Conservation (phyloP, 2,888 invertebrate genomes). For the Epistrophella euchroma region DNA sequence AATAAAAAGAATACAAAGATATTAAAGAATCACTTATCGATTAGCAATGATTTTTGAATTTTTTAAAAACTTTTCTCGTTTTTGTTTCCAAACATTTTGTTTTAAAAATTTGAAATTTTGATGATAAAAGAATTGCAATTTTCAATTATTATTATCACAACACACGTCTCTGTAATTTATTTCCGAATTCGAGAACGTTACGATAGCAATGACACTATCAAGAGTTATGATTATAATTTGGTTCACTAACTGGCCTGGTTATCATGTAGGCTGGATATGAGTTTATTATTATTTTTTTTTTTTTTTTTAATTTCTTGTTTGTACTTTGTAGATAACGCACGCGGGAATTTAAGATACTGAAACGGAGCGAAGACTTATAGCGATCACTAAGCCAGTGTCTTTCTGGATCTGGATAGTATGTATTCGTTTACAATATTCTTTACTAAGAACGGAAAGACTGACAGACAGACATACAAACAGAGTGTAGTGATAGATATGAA, state of each 20-base stretch:
- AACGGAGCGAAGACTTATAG: constrained; percentile 43
- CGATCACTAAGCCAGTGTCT: constrained; percentile 40
- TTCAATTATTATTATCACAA: background rate
- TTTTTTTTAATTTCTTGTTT: constrained; percentile 9
- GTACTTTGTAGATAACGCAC: constrained; percentile 54
- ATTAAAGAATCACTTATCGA: background rate
- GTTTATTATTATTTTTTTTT: constrained; percentile 31
- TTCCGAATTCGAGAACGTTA: constrained; percentile 34
- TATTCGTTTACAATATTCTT: constrained; percentile 1
- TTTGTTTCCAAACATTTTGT: background rate
- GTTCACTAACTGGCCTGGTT: constrained; percentile 54
- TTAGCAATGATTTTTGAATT: background rate
- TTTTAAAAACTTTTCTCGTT: background rate
- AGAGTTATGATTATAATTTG: constrained; percentile 61
- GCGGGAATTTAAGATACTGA: constrained; percentile 49
- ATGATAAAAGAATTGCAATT: background rate
- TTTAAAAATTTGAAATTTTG: background rate
- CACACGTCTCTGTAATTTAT: background rate
- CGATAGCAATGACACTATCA: constrained; percentile 67
- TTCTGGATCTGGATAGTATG: constrained; percentile 1
- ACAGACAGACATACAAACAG: constrained; percentile 1
- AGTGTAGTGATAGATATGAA: background rate
- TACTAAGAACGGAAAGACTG: constrained; percentile 1
- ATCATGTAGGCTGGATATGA: constrained; percentile 53
- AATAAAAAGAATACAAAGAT: background rate